Evolutionary conservation across 2,888 invertebrate species (phyloP), one percentile per base, ranked within the genome.

Genomic region (Hermodice carunculata): DNA sequence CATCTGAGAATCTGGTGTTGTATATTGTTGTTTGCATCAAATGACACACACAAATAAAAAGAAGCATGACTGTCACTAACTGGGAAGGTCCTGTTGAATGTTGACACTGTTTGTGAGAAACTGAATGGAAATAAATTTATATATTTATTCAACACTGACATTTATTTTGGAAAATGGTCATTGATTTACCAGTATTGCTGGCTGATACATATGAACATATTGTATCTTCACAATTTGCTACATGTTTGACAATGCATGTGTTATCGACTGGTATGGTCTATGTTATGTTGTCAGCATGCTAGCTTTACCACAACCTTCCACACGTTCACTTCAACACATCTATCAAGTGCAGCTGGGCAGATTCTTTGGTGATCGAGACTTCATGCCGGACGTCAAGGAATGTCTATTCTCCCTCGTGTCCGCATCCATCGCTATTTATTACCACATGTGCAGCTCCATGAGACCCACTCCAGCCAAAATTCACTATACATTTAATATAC

Each of bases 401-500:
- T 76, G 78, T 62, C 75, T 85, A 19, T 78, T 80, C 49, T 74
- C 83, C 3, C 70, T 86, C 22, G 84, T 86, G 29, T 81, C 83
- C 3, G 81, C 82, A 31, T 79, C 81, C 61, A 83, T 86, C 34
- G 81, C 81, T 19, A 78, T 86, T 57, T 86, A 84, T 71, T 84
- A 84, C 71, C 76, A 79, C 48, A 83, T 86, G 80, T 79, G 81
- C 60, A 69, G 73, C 26, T 74, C 71, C 57, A 83, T 86, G 82
- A 64, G 82, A 43, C 85, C 85, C 11, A 86, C 85, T 4, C 86
- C 86, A 5, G 77, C 84, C 42, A 86, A 85, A 67, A 82, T 81
- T n/a, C 86, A 86, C 67, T 86, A 86, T 69, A 83, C 83, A n/a
- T 86, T 85, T 68, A 86, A 86, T 68, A 76, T 86, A 40, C 71